phyloP scores from a whole-genome alignment of 2,888 invertebrate genomes.

The Gnatocerus cornutus region DNA sequence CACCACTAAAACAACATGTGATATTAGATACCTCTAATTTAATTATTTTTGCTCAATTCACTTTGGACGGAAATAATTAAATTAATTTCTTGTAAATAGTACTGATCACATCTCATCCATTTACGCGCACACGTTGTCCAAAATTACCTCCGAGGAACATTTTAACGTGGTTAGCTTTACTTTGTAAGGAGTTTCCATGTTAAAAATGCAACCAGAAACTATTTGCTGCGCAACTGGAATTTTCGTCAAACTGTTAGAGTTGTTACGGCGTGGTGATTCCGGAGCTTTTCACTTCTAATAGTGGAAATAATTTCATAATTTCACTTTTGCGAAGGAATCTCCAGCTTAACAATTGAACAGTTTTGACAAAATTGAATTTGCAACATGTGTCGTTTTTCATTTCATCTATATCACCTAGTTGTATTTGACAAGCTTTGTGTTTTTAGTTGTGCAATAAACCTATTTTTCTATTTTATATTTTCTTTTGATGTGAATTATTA shows the following conservation, averaged over 20 bases:
- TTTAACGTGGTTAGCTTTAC: slow-evolving; percentile 43
- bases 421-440: slow-evolving; percentile 33
- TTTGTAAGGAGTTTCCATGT: slow-evolving; percentile 44
- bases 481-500: slow-evolving; percentile 5
- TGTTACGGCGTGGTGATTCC: slow-evolving; percentile 19
- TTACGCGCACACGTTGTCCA: slow-evolving; percentile 37
- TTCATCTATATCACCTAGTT: slow-evolving; percentile 44
- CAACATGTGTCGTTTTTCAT: slow-evolving; percentile 47
- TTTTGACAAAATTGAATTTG: slow-evolving; percentile 32
- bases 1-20: slow-evolving; percentile 45
- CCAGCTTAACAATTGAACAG: slow-evolving; percentile 43
- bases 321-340: neutral
- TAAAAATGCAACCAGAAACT: slow-evolving; percentile 43
- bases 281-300: slow-evolving; percentile 3
- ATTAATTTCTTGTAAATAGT: slow-evolving; percentile 45
- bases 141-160: slow-evolving; percentile 31
- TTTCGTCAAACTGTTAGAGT: slow-evolving; percentile 45
- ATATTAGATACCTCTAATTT: slow-evolving; percentile 26
- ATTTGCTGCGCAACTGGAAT: slow-evolving; percentile 37
- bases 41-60: slow-evolving; percentile 25
- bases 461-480: slow-evolving; percentile 35
- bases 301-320: neutral
- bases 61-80: slow-evolving; percentile 13
- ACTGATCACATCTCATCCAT: slow-evolving; percentile 38
- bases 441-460: slow-evolving; percentile 49